Conservation (phyloP, 2,888 invertebrate species). For the Melanargia galathea region DNA sequence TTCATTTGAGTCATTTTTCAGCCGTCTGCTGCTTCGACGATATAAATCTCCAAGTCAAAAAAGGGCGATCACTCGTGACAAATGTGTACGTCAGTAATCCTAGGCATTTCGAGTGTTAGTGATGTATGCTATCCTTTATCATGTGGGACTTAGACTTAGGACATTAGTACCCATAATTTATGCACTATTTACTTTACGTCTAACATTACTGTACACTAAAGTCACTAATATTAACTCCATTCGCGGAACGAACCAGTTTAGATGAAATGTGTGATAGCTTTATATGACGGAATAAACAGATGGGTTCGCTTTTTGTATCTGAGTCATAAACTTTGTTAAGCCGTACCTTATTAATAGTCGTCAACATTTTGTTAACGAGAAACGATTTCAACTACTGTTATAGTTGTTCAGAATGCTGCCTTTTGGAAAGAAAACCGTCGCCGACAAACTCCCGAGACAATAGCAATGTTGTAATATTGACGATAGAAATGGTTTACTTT, state of each 20-base stretch:
- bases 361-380: not conserved
- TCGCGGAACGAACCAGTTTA: conserved; percentile 21
- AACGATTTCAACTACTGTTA: not conserved
- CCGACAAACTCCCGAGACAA: no score
- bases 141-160: conserved; percentile 11
- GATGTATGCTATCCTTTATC: conserved; percentile 4
- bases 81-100: conserved; percentile 17
- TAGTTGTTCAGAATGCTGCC: no score
- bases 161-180: conserved; percentile 13
- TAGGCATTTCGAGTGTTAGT: not conserved
- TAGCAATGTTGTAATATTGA: no score
- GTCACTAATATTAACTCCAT: conserved; percentile 18
- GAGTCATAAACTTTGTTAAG: conserved; percentile 5
- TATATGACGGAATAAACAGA: conserved; percentile 1
- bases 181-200: conserved; percentile 12
- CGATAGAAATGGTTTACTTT: no score
- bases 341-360: not conserved
- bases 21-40: not conserved
- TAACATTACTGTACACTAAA: conserved; percentile 1
- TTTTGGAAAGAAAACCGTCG: no score
- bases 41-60: conserved; percentile 22
- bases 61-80: conserved; percentile 34
- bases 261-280: conserved; percentile 5
- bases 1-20: conserved; percentile 29
- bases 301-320: not conserved